Conservation (phyloP, 2,113 vertebrate genomes). For the Mobula hypostoma region DNA sequence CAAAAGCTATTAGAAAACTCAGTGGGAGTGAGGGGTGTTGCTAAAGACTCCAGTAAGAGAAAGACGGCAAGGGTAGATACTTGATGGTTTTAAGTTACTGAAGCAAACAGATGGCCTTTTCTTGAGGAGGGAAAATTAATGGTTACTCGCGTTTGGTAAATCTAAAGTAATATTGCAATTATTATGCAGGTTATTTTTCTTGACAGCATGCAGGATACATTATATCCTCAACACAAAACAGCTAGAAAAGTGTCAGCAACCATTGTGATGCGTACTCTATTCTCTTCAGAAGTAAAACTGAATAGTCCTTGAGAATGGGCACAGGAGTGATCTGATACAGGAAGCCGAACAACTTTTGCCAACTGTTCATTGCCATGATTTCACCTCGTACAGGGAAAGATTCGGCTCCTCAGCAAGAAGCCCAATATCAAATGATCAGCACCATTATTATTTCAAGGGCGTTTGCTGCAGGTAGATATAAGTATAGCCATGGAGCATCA, state of each 20-base stretch:
- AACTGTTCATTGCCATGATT: too few species aligned
- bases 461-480: too few species aligned
- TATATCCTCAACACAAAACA: neutral
- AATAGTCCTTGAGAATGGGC: neutral
- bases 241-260: too few species aligned
- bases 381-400: too few species aligned
- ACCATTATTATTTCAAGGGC: too few species aligned
- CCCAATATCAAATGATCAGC: too few species aligned
- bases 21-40: too few species aligned
- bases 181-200: neutral
- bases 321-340: neutral
- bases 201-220: neutral
- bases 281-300: neutral
- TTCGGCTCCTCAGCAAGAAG: too few species aligned
- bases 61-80: too few species aligned
- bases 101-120: slow-evolving; percentile 2
- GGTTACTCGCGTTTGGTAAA: neutral
- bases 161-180: neutral
- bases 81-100: neutral
- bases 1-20: neutral
- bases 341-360: too few species aligned
- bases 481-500: too few species aligned
- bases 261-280: neutral
- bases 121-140: neutral
- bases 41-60: neutral